phyloP scores from a whole-genome alignment of 2,888 invertebrate species.

The Napeogenes sylphis region DNA sequence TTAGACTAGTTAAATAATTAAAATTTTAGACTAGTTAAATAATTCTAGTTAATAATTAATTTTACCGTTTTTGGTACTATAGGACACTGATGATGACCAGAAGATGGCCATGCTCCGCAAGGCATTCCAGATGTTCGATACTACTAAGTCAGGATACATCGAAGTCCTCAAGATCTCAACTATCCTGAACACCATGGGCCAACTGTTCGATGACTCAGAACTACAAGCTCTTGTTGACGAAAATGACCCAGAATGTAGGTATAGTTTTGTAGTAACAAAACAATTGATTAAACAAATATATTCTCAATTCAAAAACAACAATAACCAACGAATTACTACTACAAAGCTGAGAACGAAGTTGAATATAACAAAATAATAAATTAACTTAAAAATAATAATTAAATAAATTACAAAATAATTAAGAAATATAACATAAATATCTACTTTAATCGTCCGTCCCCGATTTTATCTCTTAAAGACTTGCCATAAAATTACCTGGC shows the following conservation, averaged over 20 bases:
- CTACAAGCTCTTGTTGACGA: constrained; percentile 92
- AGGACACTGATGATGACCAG: constrained; percentile 84
- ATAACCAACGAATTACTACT: too few species aligned
- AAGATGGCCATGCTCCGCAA: constrained; percentile 94
- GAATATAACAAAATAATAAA: too few species aligned
- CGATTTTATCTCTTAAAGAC: constrained; percentile 7
- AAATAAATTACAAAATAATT: too few species aligned
- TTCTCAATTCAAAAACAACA: too few species aligned
- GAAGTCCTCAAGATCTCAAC: constrained; percentile 94
- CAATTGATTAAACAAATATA: too few species aligned
- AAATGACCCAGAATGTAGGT: constrained; percentile 90
- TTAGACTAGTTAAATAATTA: too few species aligned
- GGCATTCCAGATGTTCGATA: constrained; percentile 98
- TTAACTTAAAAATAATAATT: too few species aligned
- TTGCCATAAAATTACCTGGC: constrained; percentile 15
- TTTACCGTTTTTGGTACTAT: constrained; percentile 14
- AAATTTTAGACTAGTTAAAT: too few species aligned
- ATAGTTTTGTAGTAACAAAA: background rate
- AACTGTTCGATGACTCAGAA: constrained; percentile 94
- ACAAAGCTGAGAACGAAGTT: too few species aligned
- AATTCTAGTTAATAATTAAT: too few species aligned
- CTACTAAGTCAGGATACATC: constrained; percentile 93
- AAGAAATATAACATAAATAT: background rate
- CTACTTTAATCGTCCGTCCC: constrained; percentile 3
- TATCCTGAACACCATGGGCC: constrained; percentile 96